Conservation (phyloP, 2,797 vertebrate species). For the Psittacula derbiana region DNA sequence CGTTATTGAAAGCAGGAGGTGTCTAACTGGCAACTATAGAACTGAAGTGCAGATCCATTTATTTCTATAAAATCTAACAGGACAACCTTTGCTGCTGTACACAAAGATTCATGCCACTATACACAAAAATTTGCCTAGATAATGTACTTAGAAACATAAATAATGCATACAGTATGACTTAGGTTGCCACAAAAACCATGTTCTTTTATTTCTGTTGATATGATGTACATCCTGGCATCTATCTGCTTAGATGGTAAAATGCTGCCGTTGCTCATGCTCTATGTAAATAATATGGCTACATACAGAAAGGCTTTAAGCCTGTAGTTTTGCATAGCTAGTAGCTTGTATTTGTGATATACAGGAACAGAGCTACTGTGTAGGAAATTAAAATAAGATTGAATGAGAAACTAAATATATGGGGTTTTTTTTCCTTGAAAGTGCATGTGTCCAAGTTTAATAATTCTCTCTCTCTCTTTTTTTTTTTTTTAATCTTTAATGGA, state of each 20-base stretch:
- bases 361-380: background rate
- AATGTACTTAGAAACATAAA: background rate
- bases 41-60: background rate
- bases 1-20: background rate
- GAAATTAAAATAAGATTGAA: slow-evolving; percentile 22
- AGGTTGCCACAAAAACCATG: background rate
- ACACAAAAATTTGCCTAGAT: background rate
- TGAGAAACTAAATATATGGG: background rate
- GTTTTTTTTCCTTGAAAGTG: slow-evolving; percentile 38
- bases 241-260: slow-evolving; percentile 55
- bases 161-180: background rate
- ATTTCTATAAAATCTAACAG: background rate
- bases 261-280: slow-evolving; percentile 72
- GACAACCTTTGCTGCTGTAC: background rate
- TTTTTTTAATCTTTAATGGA: background rate
- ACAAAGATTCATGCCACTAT: slow-evolving; percentile 14
- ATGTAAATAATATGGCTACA: slow-evolving; percentile 9
- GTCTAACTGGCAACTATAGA: background rate
- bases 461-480: background rate
- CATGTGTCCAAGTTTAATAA: background rate
- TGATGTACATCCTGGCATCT: background rate
- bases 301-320: slow-evolving; percentile 46
- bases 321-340: background rate
- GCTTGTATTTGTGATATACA: background rate
- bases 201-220: background rate